phyloP scores from a whole-genome alignment of 2,797 vertebrate species.

The Oreochromis grahami region DNA sequence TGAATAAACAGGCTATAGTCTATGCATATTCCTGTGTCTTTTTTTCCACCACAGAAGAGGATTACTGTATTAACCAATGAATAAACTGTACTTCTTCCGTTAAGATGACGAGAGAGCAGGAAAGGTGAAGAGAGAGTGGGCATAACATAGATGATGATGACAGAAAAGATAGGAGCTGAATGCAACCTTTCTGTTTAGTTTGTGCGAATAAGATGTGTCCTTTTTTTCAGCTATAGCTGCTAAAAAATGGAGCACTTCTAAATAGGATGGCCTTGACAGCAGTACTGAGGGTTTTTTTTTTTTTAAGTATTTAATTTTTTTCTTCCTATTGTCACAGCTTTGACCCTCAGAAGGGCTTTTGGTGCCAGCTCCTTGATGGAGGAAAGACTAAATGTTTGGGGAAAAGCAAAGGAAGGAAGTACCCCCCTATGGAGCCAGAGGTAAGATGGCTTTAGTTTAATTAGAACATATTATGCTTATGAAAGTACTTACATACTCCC shows the following conservation, averaged over 20 bases:
- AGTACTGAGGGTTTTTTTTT: not conserved
- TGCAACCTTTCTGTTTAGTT: constrained; percentile 1
- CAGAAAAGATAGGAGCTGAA: constrained; percentile 2
- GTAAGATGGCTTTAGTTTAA: constrained; percentile 64
- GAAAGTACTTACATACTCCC: not conserved
- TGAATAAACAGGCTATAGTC: not conserved
- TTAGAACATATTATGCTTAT: not conserved
- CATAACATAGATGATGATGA: not conserved
- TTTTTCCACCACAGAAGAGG: not conserved
- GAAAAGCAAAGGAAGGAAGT: constrained; percentile 94
- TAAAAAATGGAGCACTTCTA: not conserved
- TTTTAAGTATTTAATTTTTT: not conserved
- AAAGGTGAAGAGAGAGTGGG: constrained; percentile 6
- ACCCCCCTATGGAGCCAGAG: constrained; percentile 93
- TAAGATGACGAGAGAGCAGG: not conserved
- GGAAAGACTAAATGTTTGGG: constrained; percentile 96
- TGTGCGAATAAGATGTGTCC: not conserved
- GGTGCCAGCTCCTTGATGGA: constrained; percentile 94
- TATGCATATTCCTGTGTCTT: not conserved
- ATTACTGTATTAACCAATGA: not conserved
- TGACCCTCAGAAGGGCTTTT: constrained; percentile 96
- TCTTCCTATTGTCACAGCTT: constrained; percentile 74
- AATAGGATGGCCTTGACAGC: not conserved
- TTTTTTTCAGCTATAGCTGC: not conserved
- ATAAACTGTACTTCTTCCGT: not conserved